Percentiles rank a stretch among this genome's conserved stretches.
Conservation (phyloP, 2,888 invertebrate species). For the Melangyna quadrimaculata region DNA sequence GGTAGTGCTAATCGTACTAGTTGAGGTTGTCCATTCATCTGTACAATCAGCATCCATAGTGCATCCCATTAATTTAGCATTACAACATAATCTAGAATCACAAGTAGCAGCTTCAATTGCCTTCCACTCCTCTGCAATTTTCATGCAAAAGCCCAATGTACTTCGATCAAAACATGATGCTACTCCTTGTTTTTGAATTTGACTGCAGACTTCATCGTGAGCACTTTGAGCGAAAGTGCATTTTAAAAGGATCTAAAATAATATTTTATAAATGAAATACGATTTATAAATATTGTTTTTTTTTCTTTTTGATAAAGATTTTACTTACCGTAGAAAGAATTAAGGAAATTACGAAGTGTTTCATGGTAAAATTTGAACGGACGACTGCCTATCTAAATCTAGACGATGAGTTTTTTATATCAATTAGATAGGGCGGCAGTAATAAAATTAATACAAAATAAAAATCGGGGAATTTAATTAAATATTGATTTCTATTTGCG, state of each 20-base stretch:
- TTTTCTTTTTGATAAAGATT: not conserved
- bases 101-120: slow-evolving; percentile 8
- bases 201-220: not conserved
- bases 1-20: not conserved
- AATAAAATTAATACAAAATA: not conserved
- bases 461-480: not conserved
- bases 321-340: not conserved
- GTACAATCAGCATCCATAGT: not conserved
- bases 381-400: not conserved
- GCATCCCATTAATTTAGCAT: slow-evolving; percentile 29
- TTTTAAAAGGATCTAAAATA: slow-evolving; percentile 10
- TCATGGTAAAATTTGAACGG: slow-evolving; percentile 4
- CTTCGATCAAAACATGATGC: slow-evolving; percentile 13
- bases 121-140: not conserved
- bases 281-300: too few relatives aligned
- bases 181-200: not conserved
- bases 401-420: slow-evolving; percentile 21
- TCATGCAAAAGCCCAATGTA: slow-evolving; percentile 16
- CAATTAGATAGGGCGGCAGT: not conserved
- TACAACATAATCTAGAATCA: slow-evolving; percentile 13
- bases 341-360: not conserved
- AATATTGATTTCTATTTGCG: not conserved
- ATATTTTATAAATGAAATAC: not conserved
- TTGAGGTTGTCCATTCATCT: not conserved
- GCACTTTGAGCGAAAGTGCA: not conserved